These are phyloP conservation scores for Galagoides demidoff DNA, from an alignment of 2,797 vertebrate genomes.

Conservation along the genomic window DNA sequence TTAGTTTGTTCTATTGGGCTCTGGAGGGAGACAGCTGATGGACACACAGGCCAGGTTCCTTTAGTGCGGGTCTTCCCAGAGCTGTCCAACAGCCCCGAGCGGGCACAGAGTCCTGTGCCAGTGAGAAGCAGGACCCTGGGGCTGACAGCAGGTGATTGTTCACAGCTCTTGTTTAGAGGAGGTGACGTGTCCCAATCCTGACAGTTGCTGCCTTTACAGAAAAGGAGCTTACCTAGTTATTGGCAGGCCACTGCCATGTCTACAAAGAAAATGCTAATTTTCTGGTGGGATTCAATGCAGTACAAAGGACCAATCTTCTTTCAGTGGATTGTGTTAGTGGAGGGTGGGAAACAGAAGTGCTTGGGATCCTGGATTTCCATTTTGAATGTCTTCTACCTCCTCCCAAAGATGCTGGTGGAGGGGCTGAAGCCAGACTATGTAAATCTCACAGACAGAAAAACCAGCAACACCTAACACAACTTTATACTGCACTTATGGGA, in stretches of 20 bases:
- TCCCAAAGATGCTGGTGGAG: too few species aligned
- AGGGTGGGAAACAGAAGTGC: background rate
- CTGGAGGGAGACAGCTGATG: slow-evolving; percentile 60
- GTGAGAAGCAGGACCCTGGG: background rate
- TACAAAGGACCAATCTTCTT: background rate
- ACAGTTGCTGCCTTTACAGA: background rate
- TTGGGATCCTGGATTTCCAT: background rate
- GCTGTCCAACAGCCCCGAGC: slow-evolving; percentile 38
- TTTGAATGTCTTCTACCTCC: background rate
- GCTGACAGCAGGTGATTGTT: accelerated
- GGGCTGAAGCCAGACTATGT: too few species aligned
- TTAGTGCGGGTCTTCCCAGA: background rate
- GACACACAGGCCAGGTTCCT: slow-evolving; percentile 34
- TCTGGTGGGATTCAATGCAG: slow-evolving; percentile 58
- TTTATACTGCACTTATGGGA: too few species aligned
- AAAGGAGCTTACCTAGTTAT: background rate
- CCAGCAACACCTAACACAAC: too few species aligned
- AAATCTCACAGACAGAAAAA: accelerated
- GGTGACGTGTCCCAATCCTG: accelerated
- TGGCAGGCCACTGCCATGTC: background rate
- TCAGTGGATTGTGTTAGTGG: accelerated
- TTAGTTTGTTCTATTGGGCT: background rate
- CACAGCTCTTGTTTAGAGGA: background rate
- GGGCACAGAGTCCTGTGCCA: background rate
- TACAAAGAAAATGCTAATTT: slow-evolving; percentile 74